A percentile compares a stretch with the other conserved stretches of the same genome.
Evolutionary conservation across 2,113 vertebrate species (phyloP).

Genomic region (Nannobrachium achirus): DNA sequence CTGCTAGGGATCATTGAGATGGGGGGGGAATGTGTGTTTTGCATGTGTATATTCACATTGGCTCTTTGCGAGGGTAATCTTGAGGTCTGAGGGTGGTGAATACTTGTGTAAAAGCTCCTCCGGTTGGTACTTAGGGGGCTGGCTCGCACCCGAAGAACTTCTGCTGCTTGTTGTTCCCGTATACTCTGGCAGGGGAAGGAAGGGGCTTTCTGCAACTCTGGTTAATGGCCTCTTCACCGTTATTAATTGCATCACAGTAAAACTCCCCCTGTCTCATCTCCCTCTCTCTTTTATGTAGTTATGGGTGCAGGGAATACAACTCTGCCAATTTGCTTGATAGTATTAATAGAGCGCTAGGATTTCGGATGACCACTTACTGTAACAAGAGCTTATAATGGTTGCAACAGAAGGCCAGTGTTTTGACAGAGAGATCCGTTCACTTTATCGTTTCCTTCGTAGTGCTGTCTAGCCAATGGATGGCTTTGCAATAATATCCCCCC

Average conservation of each 20-base stretch:
- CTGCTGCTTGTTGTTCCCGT: conserved; percentile 30
- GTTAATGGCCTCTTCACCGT: conserved; percentile 61
- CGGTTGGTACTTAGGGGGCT: conserved; percentile 44
- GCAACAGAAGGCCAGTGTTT: conserved; percentile 32
- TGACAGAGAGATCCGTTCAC: conserved; percentile 47
- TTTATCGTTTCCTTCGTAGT: conserved; percentile 11
- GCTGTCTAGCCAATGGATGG: conserved; percentile 17
- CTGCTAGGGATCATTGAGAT: conserved; percentile 21
- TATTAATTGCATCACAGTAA: conserved; percentile 60
- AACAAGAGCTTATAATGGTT: conserved; percentile 47
- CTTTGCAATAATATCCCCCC: conserved; percentile 14
- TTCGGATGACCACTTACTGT: conserved; percentile 50
- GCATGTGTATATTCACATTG: not conserved
- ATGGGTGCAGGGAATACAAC: conserved; percentile 7
- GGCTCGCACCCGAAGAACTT: conserved; percentile 29
- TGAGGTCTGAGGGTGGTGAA: conserved; percentile 44
- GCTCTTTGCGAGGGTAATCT: conserved; percentile 23
- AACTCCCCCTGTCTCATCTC: conserved; percentile 26
- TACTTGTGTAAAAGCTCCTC: conserved; percentile 26
- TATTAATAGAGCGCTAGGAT: conserved; percentile 48
- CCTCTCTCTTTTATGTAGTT: conserved; percentile 38
- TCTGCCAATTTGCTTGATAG: conserved; percentile 19
- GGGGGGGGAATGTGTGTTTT: not conserved
- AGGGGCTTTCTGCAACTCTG: conserved; percentile 53
- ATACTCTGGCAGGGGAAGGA: conserved; percentile 44